Evolutionary conservation across 2,888 invertebrate species (phyloP).

Genomic region (Acanthosepion lycidas): DNA sequence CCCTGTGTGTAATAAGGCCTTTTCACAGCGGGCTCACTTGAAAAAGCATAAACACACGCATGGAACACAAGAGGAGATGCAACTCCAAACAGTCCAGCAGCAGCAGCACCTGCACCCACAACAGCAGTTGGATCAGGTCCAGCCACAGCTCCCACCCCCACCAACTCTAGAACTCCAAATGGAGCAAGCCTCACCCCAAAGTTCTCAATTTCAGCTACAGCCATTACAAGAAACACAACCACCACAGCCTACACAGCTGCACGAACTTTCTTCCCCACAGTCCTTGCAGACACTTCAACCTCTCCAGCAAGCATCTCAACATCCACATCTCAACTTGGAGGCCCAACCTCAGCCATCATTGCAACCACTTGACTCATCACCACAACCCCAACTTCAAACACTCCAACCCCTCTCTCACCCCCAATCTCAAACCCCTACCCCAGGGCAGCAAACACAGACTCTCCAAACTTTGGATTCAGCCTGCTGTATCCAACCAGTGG

Average conservation of each 20-base stretch:
- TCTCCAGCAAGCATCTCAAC: neutral
- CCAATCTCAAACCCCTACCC: neutral
- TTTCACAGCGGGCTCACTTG: constrained; percentile 43
- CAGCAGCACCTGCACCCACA: neutral
- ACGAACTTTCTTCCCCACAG: neutral
- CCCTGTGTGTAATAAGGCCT: neutral
- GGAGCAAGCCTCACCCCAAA: neutral
- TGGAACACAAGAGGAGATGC: neutral
- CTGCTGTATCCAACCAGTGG: constrained; percentile 41
- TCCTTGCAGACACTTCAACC: neutral
- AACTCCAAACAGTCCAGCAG: neutral
- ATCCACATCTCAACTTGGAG: neutral
- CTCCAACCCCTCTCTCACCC: neutral
- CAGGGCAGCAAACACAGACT: neutral
- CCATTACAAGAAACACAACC: neutral
- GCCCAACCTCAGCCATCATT: neutral
- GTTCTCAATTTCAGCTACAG: neutral
- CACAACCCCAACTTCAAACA: constrained; percentile 36
- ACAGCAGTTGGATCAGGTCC: neutral
- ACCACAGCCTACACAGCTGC: neutral
- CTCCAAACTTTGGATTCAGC: neutral
- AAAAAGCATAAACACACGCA: constrained; percentile 45
- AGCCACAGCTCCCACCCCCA: neutral
- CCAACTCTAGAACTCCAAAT: neutral
- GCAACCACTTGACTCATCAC: neutral